Conservation (phyloP, 2,888 invertebrate genomes). For the Macaria liturata region DNA sequence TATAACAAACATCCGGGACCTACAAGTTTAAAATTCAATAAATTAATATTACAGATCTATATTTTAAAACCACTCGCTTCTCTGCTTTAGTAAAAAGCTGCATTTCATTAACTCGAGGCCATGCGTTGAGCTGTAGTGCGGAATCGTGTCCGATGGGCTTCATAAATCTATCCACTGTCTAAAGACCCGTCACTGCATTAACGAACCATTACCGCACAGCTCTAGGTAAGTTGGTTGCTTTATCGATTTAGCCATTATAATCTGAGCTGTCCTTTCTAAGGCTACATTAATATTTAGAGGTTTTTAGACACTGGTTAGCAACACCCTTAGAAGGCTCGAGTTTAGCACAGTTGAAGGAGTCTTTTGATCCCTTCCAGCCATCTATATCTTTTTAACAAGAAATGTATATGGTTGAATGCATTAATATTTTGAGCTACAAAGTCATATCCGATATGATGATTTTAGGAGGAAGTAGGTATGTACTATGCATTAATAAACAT, state of each 20-base stretch:
- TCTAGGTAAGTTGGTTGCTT: constrained; percentile 33
- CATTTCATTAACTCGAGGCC: constrained; percentile 40
- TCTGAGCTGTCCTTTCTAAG: constrained; percentile 23
- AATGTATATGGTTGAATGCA: constrained; percentile 7
- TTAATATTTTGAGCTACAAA: background rate
- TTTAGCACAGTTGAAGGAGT: constrained; percentile 57
- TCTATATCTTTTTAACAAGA: constrained; percentile 39
- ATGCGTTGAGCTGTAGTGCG: constrained; percentile 57
- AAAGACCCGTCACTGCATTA: constrained; percentile 22
- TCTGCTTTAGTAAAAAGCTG: background rate
- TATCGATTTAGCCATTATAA: constrained; percentile 39
- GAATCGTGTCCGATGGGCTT: constrained; percentile 59
- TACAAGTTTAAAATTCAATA: too few relatives aligned
- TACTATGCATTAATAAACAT: too few relatives aligned
- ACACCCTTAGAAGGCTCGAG: constrained; percentile 48
- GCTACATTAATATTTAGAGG: constrained; percentile 23
- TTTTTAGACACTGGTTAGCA: constrained; percentile 43
- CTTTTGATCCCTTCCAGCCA: constrained; percentile 56
- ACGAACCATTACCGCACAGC: constrained; percentile 1
- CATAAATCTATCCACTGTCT: constrained; percentile 39
- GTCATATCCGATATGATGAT: too few relatives aligned
- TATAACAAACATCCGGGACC: too few relatives aligned
- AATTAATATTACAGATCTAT: too few relatives aligned
- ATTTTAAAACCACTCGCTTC: too few relatives aligned
- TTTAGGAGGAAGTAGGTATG: too few relatives aligned